A percentile compares a stretch with the other conserved stretches of the same genome.
These are phyloP conservation scores for Strigops habroptila DNA, from an alignment of 2,113 vertebrate species.

Conservation along the genomic window DNA sequence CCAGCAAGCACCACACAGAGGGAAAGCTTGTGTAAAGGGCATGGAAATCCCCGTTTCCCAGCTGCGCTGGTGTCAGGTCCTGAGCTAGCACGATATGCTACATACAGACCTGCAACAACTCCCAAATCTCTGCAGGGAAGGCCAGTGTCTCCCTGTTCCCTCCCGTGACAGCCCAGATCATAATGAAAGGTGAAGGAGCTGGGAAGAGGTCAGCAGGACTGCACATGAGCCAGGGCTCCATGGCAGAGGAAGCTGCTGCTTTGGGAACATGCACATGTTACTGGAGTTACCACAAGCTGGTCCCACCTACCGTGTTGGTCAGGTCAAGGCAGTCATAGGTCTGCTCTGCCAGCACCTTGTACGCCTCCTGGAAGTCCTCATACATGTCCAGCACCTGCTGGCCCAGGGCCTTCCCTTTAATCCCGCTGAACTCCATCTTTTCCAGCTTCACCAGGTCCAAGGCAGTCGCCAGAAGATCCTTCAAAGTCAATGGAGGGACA, in stretches of 20 bases:
- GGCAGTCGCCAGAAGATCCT: constrained; percentile 82
- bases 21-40: neutral
- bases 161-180: neutral
- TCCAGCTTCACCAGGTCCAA: constrained; percentile 86
- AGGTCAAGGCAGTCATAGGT: constrained; percentile 82
- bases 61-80: neutral
- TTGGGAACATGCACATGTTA: neutral
- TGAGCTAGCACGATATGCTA: neutral
- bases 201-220: neutral
- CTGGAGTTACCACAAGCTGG: neutral
- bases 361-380: constrained; percentile 80
- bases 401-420: constrained; percentile 79
- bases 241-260: neutral
- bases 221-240: neutral
- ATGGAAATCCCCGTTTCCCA: neutral
- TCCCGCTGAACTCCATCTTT: constrained; percentile 87
- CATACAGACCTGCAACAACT: neutral
- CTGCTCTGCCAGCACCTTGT: constrained; percentile 77
- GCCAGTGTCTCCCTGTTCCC: neutral
- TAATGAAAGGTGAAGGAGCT: neutral
- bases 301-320: constrained; percentile 72
- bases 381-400: constrained; percentile 79
- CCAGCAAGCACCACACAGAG: neutral
- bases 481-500: neutral
- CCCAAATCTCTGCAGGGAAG: neutral